Evolutionary conservation across 2,113 vertebrate species (phyloP), one percentile per base, ranked within the genome.

Genomic region (Arvicanthis niloticus): DNA sequence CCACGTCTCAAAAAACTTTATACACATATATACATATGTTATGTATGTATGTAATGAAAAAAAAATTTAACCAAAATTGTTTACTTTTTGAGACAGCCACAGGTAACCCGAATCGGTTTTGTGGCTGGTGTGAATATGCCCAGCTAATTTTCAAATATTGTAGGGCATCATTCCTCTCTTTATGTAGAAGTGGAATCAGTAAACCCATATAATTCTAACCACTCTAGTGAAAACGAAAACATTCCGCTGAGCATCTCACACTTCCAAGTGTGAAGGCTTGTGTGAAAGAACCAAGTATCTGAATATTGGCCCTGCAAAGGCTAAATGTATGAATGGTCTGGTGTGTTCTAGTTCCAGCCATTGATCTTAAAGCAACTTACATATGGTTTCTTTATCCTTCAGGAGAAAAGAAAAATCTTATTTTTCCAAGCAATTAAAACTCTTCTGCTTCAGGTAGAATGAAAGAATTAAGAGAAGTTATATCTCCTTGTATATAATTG

Each of bases 351-450:
- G 13, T 72, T 89, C 73, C 4, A 48, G 67, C 17, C 75, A 95
- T 37, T 84, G 76, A 89, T 53, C 91, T 2, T 34, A 65, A 94
- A 58, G 82, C 60, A 92, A 93, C 76, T 91, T 85, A n/a, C 51
- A 17, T 91, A 89, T 96, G 15, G 90, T 94, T 95, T 77, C 85
- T 91, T 42, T 84, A 31, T 87, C n/a, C 80, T 62, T 82, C 81
- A 56, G 95, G 90, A 77, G 72, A 87, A 97, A 96, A 87, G 62
- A 96, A 91, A 96, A 93, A 89, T 85, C 68, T 70, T 53, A 86
- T 51, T 92, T 91, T 90, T 88, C 88, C 56, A 93, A 91, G 70
- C 68, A 93, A 93, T 95, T 97, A 97, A 95, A 96, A 97, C 60
- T 90, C 65, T 96, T 92, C 89, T 86, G 81, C 88, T 96, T 97